Base-by-base conservation (phyloP, 2,113 vertebrate genomes). In the Tachysurus fulvidraco region DNA sequence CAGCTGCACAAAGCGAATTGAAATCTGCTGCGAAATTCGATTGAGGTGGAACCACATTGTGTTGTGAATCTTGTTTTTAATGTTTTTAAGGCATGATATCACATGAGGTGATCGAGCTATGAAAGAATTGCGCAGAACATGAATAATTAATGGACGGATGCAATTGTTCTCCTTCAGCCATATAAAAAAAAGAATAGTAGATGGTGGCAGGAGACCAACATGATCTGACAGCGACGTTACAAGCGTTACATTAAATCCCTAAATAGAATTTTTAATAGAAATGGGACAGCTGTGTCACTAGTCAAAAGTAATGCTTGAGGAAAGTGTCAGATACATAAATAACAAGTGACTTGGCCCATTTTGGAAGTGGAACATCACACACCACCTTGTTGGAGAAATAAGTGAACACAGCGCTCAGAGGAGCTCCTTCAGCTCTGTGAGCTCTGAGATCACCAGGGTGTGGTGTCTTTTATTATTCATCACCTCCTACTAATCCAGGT, bases 381-480 rank as follows among this genome's bases (percentile, higher is more conserved):
- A 54, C 44, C 19, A n/a, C 19, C 54, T 41, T 28, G 28, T 52
- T 60, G 69, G 44, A 69, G 46, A 55, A 86, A 82, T 76, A 65
- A 77, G 36, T 81, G 17, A 65, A 60, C 36, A 62, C 67, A 17
- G 54, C 16, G 19, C 5, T 36, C 54, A 86, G 67, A 82, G 1
- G 21, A 6, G 44, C 7, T 87, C 6, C 59, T 30, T 82, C 54
- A 83, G 57, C 41, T 25, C 7, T 16, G 54, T 82, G 67, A 57
- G 17, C 28, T 21, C 36, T n/a, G 64, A 74, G 52, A 55, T 77
- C 71, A 36, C n/a, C 8, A 21, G 79, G 65, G 74, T 50, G 55
- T 50, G 77, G 30, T 9, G 36, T 36, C 64, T 54, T 83, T 65
- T 67, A 76, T 87, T 83, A 78, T 87, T 87, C 52, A 77, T 83